A percentile compares a stretch with the other conserved stretches of the same genome.
Evolutionary conservation across 2,113 vertebrate genomes (phyloP).

Genomic region (Chaenocephalus aceratus): DNA sequence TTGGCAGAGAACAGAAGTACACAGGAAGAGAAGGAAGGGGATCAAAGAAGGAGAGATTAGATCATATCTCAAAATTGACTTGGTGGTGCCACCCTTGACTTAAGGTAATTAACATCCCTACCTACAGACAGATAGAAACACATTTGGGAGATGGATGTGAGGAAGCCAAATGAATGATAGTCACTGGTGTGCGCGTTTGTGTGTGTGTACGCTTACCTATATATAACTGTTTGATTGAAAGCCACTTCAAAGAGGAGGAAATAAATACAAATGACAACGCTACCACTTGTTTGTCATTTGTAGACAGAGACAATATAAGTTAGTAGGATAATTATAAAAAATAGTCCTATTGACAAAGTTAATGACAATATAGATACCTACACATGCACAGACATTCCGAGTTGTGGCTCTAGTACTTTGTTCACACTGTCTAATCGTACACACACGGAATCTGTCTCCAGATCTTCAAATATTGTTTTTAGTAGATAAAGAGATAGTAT

Average conservation of each 20-base stretch:
- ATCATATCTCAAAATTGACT: slow-evolving; percentile 73
- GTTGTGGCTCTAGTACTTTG: neutral
- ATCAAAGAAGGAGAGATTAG: slow-evolving; percentile 74
- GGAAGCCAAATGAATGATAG: slow-evolving; percentile 15
- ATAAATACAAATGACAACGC: slow-evolving; percentile 22
- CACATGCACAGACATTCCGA: neutral
- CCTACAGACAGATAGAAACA: slow-evolving; percentile 43
- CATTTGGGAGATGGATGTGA: slow-evolving; percentile 34
- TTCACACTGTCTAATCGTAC: slow-evolving; percentile 7
- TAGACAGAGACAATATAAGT: neutral
- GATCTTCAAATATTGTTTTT: neutral
- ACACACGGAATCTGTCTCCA: too few relatives aligned
- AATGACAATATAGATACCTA: neutral
- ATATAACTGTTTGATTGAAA: slow-evolving; percentile 24
- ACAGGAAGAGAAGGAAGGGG: slow-evolving; percentile 59
- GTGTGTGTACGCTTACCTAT: neutral
- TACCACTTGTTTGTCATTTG: slow-evolving; percentile 20
- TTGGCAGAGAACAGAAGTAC: slow-evolving; percentile 38
- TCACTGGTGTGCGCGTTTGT: neutral
- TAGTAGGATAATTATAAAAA: slow-evolving; percentile 1
- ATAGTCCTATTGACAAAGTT: too few relatives aligned
- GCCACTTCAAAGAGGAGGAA: slow-evolving; percentile 22
- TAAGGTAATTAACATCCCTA: slow-evolving; percentile 69
- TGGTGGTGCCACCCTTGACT: slow-evolving; percentile 67
- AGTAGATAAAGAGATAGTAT: neutral